Conservation (phyloP, 2,888 invertebrate genomes). For the Orthonychiurus folsomi region DNA sequence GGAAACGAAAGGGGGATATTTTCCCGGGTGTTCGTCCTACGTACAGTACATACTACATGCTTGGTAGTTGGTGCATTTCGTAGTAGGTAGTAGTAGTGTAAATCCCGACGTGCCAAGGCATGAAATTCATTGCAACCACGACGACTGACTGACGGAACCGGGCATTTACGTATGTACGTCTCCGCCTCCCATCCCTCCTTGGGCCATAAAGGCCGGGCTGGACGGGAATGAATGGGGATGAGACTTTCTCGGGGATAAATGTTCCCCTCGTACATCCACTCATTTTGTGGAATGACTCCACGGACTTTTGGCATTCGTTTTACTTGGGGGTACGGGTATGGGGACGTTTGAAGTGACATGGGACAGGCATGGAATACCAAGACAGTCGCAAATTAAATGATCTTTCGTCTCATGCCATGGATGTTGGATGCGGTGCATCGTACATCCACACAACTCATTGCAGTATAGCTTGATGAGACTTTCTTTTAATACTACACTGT, state of each 20-base stretch:
- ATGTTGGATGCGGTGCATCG: background rate
- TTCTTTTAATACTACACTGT: background rate
- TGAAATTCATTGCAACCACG: background rate
- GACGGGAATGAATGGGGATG: background rate
- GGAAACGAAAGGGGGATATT: too few species aligned
- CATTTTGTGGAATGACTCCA: conserved; percentile 1
- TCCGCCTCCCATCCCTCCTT: background rate
- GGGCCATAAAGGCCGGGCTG: background rate
- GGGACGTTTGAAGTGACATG: background rate
- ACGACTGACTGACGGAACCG: background rate
- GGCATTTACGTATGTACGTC: background rate
- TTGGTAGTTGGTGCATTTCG: background rate
- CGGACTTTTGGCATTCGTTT: background rate
- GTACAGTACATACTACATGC: background rate
- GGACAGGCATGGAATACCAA: background rate
- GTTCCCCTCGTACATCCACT: background rate
- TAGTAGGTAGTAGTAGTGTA: background rate
- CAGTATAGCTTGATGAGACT: background rate
- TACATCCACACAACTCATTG: background rate
- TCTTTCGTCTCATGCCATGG: background rate
- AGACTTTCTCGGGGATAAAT: background rate
- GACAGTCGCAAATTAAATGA: background rate
- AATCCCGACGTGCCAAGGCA: background rate
- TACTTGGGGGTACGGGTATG: too few species aligned
- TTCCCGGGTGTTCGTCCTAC: too few species aligned